Evolutionary conservation across 2,797 vertebrate species (phyloP).

Genomic region (Helicolenus hilgendorfi): DNA sequence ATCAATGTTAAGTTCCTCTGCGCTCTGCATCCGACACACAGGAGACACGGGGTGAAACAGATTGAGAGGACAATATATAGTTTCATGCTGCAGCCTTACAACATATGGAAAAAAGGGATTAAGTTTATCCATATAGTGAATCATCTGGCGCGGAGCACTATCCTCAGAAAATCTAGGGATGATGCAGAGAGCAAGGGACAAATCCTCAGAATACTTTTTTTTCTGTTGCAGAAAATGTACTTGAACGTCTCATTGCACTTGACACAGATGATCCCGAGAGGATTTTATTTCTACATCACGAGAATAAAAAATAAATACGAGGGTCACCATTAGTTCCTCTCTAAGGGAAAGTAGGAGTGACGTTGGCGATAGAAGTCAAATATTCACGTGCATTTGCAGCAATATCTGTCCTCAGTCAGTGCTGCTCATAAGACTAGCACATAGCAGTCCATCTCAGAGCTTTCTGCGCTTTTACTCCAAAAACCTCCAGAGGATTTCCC

Average conservation of each 20-base stretch:
- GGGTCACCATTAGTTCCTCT: slow-evolving; percentile 26
- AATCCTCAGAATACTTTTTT: slow-evolving; percentile 34
- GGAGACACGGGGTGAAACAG: slow-evolving; percentile 28
- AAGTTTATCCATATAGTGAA: slow-evolving; percentile 32
- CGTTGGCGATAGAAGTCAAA: slow-evolving; percentile 16
- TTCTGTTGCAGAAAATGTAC: slow-evolving; percentile 3
- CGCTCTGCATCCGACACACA: background rate
- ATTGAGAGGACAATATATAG: slow-evolving; percentile 44
- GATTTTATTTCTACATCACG: slow-evolving; percentile 3
- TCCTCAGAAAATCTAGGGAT: slow-evolving; percentile 33
- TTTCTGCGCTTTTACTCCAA: slow-evolving; percentile 48
- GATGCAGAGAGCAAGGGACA: slow-evolving; percentile 13
- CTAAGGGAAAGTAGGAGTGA: slow-evolving; percentile 1
- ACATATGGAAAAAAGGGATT: slow-evolving; percentile 74
- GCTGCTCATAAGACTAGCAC: slow-evolving; percentile 18
- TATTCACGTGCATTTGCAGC: slow-evolving; percentile 41
- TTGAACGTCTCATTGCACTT: slow-evolving; percentile 13
- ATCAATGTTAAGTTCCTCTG: slow-evolving; percentile 4
- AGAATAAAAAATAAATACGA: slow-evolving; percentile 5
- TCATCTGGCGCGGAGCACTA: slow-evolving; percentile 37
- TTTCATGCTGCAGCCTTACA: slow-evolving; percentile 8
- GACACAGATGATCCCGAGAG: background rate
- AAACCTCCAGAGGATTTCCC: slow-evolving; percentile 58
- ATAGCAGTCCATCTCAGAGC: slow-evolving; percentile 29
- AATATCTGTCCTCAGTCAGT: background rate